phyloP scores from a whole-genome alignment of 1,140 invertebrate species.

The Meloidogyne floridensis region DNA sequence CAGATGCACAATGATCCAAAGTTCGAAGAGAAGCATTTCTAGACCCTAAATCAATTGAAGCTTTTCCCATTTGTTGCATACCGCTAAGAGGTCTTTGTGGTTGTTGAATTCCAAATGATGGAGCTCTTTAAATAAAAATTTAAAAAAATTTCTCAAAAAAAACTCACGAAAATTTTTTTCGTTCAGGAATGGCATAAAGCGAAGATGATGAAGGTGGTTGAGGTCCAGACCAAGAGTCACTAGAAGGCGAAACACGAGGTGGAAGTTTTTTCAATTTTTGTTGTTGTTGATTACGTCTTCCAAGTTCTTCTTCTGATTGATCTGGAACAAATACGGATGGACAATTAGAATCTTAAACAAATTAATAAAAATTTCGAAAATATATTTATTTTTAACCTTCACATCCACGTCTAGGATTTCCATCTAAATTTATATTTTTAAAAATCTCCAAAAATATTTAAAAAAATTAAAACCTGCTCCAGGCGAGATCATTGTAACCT shows the following conservation, averaged over 20 bases:
- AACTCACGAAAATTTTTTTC: constrained; percentile 27
- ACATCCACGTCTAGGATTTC: constrained; percentile 71
- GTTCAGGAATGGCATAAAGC: constrained; percentile 7
- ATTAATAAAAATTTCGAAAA: background rate
- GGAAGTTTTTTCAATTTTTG: constrained; percentile 11
- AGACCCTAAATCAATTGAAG: background rate
- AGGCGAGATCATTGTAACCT: constrained; percentile 81
- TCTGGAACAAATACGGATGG: constrained; percentile 59
- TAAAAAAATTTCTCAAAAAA: background rate
- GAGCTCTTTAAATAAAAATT: constrained; percentile 15
- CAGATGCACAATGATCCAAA: background rate
- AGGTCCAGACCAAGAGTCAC: background rate
- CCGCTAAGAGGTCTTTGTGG: background rate
- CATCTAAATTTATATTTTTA: constrained; percentile 72
- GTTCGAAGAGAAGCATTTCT: background rate
- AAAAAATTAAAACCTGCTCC: constrained; percentile 29
- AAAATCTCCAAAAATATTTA: background rate
- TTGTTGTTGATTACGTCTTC: constrained; percentile 19
- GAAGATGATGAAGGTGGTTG: constrained; percentile 1
- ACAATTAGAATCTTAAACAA: constrained; percentile 54
- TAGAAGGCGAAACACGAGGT: background rate
- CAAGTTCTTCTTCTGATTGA: constrained; percentile 35
- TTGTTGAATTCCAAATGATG: constrained; percentile 22
- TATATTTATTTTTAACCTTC: constrained; percentile 43
- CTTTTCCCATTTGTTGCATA: background rate